Conservation (phyloP, 2,888 invertebrate species). For the Tipula lateralis region DNA sequence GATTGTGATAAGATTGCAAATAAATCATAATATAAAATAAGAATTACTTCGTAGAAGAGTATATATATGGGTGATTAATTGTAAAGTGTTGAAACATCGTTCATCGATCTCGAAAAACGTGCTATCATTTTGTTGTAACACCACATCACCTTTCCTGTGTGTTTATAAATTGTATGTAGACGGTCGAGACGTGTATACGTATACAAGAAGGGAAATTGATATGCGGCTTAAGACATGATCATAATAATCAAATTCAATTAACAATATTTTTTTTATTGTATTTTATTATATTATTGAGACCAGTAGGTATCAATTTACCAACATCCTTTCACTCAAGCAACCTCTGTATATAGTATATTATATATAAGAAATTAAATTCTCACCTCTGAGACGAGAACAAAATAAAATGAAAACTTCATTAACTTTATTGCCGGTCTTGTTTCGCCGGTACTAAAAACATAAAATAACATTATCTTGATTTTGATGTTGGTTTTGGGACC, state of each 20-base stretch:
- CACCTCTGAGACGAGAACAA: neutral
- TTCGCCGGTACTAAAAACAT: neutral
- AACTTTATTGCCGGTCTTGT: neutral
- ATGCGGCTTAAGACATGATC: neutral
- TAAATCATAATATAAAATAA: neutral
- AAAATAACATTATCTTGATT: neutral
- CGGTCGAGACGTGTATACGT: neutral
- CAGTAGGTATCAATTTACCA: constrained; percentile 14
- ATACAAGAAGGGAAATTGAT: neutral
- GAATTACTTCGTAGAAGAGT: neutral
- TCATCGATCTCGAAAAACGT: neutral
- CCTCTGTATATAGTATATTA: neutral
- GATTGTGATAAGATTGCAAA: neutral
- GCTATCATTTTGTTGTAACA: neutral
- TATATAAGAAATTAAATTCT: neutral
- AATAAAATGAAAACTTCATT: neutral
- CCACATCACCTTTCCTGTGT: neutral
- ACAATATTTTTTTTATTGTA: neutral
- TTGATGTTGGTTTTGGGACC: neutral
- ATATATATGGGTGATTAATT: neutral
- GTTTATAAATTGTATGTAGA: neutral
- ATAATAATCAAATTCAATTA: neutral
- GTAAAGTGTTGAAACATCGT: neutral
- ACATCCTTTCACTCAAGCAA: neutral
- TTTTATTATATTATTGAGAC: neutral